Conservation (phyloP, 2,113 vertebrate genomes). For the Siniperca chuatsi region DNA sequence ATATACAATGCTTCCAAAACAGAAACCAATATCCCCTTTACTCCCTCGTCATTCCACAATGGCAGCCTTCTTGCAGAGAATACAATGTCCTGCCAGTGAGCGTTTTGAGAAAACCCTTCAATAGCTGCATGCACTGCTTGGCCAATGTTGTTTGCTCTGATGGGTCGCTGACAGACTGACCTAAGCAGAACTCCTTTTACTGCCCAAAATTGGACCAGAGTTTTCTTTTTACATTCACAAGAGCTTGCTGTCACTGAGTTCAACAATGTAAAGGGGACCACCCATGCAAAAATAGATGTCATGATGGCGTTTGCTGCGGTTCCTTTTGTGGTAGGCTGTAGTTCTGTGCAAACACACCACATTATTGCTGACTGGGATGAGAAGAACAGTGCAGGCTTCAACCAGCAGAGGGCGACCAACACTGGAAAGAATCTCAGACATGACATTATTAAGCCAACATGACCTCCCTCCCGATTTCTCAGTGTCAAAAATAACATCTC, state of each 20-base stretch:
- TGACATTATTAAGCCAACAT: constrained; percentile 54
- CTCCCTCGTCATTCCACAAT: constrained; percentile 54
- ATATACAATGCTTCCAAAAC: constrained; percentile 51
- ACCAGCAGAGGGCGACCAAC: constrained; percentile 77
- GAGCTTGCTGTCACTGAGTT: constrained; percentile 65
- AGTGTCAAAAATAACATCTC: constrained; percentile 83
- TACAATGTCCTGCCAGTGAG: constrained; percentile 61
- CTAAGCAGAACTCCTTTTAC: constrained; percentile 57
- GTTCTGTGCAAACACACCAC: constrained; percentile 56
- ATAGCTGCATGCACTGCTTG: constrained; percentile 50
- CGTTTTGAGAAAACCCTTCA: constrained; percentile 59
- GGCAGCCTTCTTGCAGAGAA: constrained; percentile 54
- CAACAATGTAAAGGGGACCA: constrained; percentile 78
- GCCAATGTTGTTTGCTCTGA: constrained; percentile 58
- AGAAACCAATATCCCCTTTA: constrained; percentile 38
- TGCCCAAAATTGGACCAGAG: constrained; percentile 50
- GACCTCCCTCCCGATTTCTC: constrained; percentile 68
- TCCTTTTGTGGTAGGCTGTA: constrained; percentile 57
- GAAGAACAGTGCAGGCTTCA: neutral
- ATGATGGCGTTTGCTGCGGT: constrained; percentile 49
- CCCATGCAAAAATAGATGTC: constrained; percentile 76
- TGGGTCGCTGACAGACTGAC: constrained; percentile 71
- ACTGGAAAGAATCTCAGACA: constrained; percentile 59
- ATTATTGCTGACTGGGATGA: constrained; percentile 43
- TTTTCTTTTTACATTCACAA: constrained; percentile 55